phyloP scores from a whole-genome alignment of 2,888 invertebrate genomes.

The Nymphalis polychloros region DNA sequence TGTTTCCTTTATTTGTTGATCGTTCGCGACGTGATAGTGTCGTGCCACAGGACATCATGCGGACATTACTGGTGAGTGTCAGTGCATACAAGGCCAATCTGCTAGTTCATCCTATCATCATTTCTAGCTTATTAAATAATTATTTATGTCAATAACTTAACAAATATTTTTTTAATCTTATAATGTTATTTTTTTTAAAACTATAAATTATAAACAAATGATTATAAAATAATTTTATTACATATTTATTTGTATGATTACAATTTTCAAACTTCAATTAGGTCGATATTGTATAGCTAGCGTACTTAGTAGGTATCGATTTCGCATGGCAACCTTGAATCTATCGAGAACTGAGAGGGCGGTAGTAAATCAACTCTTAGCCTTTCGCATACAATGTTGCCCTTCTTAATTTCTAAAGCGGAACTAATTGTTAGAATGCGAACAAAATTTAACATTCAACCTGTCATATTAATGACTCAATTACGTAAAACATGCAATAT shows the following conservation, averaged over 20 bases:
- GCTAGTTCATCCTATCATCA: constrained; percentile 45
- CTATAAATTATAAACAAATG: not conserved
- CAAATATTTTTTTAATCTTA: too few relatives aligned
- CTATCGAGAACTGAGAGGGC: constrained; percentile 64
- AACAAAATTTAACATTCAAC: constrained; percentile 54
- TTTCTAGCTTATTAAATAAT: constrained; percentile 16
- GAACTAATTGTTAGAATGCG: constrained; percentile 63
- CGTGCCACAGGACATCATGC: constrained; percentile 76
- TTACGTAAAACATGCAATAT: constrained; percentile 69
- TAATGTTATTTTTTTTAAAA: not conserved
- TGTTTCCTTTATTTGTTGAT: constrained; percentile 79
- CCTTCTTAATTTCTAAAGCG: constrained; percentile 70
- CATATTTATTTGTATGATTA: not conserved
- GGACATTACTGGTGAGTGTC: constrained; percentile 73
- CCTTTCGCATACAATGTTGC: constrained; percentile 57
- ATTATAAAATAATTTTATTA: not conserved
- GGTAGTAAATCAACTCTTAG: constrained; percentile 49
- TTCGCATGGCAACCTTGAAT: constrained; percentile 68
- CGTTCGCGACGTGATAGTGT: constrained; percentile 73
- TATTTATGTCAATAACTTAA: not conserved
- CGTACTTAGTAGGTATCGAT: constrained; percentile 60
- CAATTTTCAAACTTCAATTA: constrained; percentile 45
- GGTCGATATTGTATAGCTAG: constrained; percentile 56
- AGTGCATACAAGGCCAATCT: constrained; percentile 51
- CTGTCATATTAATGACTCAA: constrained; percentile 63